Base-by-base conservation (phyloP, 1,140 invertebrate species). In the Stegodyphus mimosarum region DNA sequence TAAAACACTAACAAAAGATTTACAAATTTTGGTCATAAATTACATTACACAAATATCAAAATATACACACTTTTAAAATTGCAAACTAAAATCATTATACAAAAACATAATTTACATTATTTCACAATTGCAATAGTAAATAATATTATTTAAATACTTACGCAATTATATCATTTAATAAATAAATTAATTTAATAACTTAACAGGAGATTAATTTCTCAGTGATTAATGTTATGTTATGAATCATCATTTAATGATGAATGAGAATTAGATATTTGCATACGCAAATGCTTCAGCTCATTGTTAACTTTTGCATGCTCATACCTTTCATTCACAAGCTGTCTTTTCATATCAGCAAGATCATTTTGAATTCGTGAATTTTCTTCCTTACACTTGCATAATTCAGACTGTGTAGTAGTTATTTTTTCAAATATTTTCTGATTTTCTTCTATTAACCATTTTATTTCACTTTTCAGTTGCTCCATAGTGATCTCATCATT, bases 301-400 rank as follows among this genome's bases (percentile, higher is more conserved):
- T 84, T 75, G 51, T 75, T 76, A 1, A 84, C 81, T 60, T 84
- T 84, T 7, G 81, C 81, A 73, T 81, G 70, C 13, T 75, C 81
- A 70, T 76, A 84, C 33, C 55, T 69, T 18, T 84, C 73, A 76
- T 84, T 84, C 6, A 76, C 6, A 49, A 75, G 60, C 51, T 84
- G 63, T 15, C 81, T 53, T 60, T 76, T 75, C 55, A 84, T 17
- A 48, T 17, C 13, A 70, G 75, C 72, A 48, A 84, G 18, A 55
- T 84, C 81, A 69, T 70, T 84, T 51, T 69, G 60, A 18, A 84
- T 70, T 18, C 72, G 53, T 6, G 63, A n/a, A 69, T 84, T 84
- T 60, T 75, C 81, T 60, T 84, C 81, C 17, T 75, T 84, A 18
- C 64, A 76, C 49, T 64, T n/a, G 33, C 10, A 70, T 6, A 84